Evolutionary conservation across 2,797 vertebrate species (phyloP), one percentile per base, ranked within the genome.

Genomic region (Sebastes diaconus): DNA sequence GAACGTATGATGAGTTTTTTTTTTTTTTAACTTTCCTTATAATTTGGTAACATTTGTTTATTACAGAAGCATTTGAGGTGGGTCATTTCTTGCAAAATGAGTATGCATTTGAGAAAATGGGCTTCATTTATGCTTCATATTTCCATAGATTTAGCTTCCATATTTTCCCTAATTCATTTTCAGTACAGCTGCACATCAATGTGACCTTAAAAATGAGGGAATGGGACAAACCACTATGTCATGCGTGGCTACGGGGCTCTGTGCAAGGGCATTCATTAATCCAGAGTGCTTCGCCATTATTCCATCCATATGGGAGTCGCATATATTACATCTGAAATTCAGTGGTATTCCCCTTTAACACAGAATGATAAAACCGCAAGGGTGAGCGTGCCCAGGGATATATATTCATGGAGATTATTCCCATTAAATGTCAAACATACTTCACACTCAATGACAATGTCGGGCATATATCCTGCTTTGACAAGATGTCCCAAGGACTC

Each of bases 281-380:
- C 54, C 70, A 73, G 24, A 79, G 83, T 42, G 68, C 73, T 63
- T 64, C 64, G 24, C 57, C 80, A 81, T 83, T 58, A 84, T 70
- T 85, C 68, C 58, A 83, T 73, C 68, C 61, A 83, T 73, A 75
- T 67, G 70, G 80, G 65, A 86, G 55, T 57, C 10, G 50, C 42
- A 88, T 84, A 87, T 66, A 80, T 92, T 87, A 80, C 58, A 78
- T 88, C 68, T 83, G 54, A 84, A 90, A 91, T 88, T 84, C 83
- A 85, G 87, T 78, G 88, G 82, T 80, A 86, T 90, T 87, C 69
- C 84, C 78, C 78, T 91, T 85, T 88, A 88, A 92, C 81, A 85
- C 55, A 60, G 32, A 70, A 59, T 59, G 29, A 70, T 77, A 84
- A 79, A 79, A 75, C 55, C 39, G 70, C 52, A 66, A 75, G 64